Conservation (phyloP, 2,113 vertebrate species). For the Catharus minimus region DNA sequence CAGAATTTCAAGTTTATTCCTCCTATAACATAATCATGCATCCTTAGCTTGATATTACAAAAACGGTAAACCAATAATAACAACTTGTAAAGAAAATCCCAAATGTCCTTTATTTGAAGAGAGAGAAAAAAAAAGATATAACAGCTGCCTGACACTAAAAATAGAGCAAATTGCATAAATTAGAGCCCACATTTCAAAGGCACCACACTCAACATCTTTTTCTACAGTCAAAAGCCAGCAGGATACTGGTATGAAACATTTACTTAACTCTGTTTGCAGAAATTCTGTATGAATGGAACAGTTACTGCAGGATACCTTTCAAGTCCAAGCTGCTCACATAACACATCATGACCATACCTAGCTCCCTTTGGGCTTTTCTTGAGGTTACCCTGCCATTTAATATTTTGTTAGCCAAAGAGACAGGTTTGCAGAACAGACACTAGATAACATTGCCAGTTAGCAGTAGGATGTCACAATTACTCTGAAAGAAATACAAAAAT, state of each 20-base stretch:
- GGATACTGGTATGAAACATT: constrained; percentile 66
- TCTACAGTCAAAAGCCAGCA: constrained; percentile 69
- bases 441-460: constrained; percentile 61
- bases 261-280: constrained; percentile 70
- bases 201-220: constrained; percentile 53
- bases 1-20: constrained; percentile 41
- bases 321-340: constrained; percentile 72
- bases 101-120: constrained; percentile 38
- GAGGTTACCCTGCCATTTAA: constrained; percentile 67
- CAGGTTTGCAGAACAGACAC: constrained; percentile 58
- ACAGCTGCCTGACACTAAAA: constrained; percentile 68
- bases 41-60: not conserved
- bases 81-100: not conserved
- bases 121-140: not conserved
- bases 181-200: constrained; percentile 62
- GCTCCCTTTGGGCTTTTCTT: constrained; percentile 69
- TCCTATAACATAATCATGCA: not conserved
- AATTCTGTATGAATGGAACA: constrained; percentile 72
- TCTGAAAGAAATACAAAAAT: constrained; percentile 52
- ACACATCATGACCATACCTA: constrained; percentile 58
- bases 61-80: constrained; percentile 18
- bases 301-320: constrained; percentile 74
- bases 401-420: constrained; percentile 65
- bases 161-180: constrained; percentile 65
- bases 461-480: constrained; percentile 50